Evolutionary conservation across 1,140 invertebrate genomes (phyloP).

Genomic region (Odontomachus brunneus): DNA sequence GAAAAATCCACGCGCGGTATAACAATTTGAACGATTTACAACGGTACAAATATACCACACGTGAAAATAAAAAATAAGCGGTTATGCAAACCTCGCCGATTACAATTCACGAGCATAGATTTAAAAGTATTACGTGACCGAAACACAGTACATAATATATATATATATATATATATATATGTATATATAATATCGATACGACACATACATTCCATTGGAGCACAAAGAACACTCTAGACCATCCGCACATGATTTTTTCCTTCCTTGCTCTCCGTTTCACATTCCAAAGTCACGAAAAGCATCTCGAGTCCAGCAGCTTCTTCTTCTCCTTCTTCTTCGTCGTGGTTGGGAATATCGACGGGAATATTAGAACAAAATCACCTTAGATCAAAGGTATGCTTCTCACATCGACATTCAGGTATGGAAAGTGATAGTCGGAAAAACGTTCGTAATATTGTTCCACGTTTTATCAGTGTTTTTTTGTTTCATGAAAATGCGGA

Average conservation of each 20-base stretch:
- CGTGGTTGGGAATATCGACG: constrained; percentile 75
- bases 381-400: constrained; percentile 76
- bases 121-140: constrained; percentile 49
- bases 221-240: constrained; percentile 76
- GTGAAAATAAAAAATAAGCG: constrained; percentile 41
- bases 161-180: constrained; percentile 70
- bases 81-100: constrained; percentile 30
- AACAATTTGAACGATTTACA: constrained; percentile 55
- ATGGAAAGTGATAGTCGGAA: constrained; percentile 70
- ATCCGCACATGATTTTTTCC: constrained; percentile 65
- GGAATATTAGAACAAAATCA: constrained; percentile 66
- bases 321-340: constrained; percentile 71
- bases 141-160: constrained; percentile 73
- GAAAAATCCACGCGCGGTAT: constrained; percentile 52
- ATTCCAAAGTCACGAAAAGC: constrained; percentile 52
- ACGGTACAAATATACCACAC: constrained; percentile 62
- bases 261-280: constrained; percentile 31
- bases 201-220: constrained; percentile 80
- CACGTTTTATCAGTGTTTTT: constrained; percentile 58
- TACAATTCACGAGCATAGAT: constrained; percentile 37
- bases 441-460: constrained; percentile 57
- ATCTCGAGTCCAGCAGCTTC: constrained; percentile 73
- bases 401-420: constrained; percentile 78
- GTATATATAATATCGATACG: constrained; percentile 76
- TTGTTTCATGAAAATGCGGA: constrained; percentile 41